Evolutionary conservation across 2,797 vertebrate genomes (phyloP).

Genomic region (Melanogrammus aeglefinus): DNA sequence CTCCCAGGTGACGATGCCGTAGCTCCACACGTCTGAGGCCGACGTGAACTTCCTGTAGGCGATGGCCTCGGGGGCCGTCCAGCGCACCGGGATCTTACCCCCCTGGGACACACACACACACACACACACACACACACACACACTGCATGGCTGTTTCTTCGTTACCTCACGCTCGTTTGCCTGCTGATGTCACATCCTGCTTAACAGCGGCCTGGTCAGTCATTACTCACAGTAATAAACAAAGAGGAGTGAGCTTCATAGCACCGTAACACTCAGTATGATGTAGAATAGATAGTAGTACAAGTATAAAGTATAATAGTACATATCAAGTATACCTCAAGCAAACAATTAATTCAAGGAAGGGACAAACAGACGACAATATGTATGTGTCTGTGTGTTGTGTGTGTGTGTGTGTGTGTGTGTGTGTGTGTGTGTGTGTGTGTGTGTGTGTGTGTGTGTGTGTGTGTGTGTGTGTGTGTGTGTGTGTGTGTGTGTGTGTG

Average conservation of each 20-base stretch:
- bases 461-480: slow-evolving; percentile 1
- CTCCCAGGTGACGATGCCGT: slow-evolving; percentile 96
- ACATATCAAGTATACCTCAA: too few species aligned
- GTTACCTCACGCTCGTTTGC: too few species aligned
- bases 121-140: neutral
- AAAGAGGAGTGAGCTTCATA: too few species aligned
- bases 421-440: neutral
- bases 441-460: neutral
- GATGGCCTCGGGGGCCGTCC: slow-evolving; percentile 93
- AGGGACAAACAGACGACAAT: too few species aligned
- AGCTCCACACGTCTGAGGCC: slow-evolving; percentile 94
- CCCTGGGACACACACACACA: slow-evolving; percentile 66
- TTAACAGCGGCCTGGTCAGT: too few species aligned
- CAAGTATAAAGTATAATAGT: too few species aligned
- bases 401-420: slow-evolving; percentile 5
- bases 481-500: slow-evolving; percentile 16
- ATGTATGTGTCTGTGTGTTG: slow-evolving; percentile 2
- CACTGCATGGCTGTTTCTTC: neutral
- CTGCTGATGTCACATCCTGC: too few species aligned
- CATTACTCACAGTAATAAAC: too few species aligned
- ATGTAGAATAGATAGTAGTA: too few species aligned
- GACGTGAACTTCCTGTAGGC: slow-evolving; percentile 96
- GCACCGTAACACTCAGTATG: too few species aligned
- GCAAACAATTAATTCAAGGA: too few species aligned
- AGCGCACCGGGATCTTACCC: slow-evolving; percentile 92